phyloP scores from a whole-genome alignment of 2,888 invertebrate species.

The Protophormia terraenovae region DNA sequence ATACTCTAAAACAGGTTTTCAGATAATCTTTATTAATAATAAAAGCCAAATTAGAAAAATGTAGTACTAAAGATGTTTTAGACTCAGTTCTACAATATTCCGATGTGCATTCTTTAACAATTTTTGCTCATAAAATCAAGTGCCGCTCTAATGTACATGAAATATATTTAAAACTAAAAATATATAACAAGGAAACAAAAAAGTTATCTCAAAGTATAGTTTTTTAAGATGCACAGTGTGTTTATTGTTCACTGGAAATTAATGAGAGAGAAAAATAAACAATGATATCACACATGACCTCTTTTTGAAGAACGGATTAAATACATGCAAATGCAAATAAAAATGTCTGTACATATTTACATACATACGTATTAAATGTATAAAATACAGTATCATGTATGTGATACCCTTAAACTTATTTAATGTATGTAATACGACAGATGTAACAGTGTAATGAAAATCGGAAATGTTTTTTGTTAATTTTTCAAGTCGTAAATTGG shows the following conservation, averaged over 20 bases:
- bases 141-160: too few relatives aligned
- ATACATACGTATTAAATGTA: background rate
- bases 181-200: background rate
- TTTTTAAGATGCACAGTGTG: conserved; percentile 13
- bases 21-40: too few relatives aligned
- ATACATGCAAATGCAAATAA: background rate
- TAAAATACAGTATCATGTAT: background rate
- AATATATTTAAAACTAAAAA: background rate
- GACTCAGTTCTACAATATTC: too few relatives aligned
- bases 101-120: too few relatives aligned
- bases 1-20: too few relatives aligned
- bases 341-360: too few relatives aligned
- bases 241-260: conserved; percentile 27
- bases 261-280: background rate
- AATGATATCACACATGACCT: conserved; percentile 52
- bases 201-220: background rate
- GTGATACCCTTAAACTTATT: conserved; percentile 3
- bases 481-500: too few relatives aligned
- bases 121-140: too few relatives aligned
- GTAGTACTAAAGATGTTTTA: too few relatives aligned
- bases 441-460: background rate
- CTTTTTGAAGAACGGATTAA: conserved; percentile 16
- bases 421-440: background rate
- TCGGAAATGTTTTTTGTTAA: too few relatives aligned
- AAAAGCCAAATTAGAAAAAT: too few relatives aligned